phyloP scores from a whole-genome alignment of 2,888 invertebrate genomes.

The Quadriops clusia region DNA sequence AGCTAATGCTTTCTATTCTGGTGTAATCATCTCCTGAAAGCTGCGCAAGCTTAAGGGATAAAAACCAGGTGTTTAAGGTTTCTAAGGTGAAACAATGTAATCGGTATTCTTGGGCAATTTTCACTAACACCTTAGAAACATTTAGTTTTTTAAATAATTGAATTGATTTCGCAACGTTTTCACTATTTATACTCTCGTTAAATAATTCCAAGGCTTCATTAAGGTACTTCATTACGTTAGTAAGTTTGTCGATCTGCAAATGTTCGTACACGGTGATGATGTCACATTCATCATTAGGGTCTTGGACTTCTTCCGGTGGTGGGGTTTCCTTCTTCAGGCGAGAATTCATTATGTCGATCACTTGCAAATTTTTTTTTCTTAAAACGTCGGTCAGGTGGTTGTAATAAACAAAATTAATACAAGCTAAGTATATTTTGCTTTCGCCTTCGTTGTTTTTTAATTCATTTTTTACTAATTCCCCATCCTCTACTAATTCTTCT shows the following conservation, averaged over 20 bases:
- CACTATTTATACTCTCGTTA: conserved; percentile 8
- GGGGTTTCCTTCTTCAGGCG: no score
- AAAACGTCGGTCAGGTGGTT: conserved; percentile 15
- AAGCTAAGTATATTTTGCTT: conserved; percentile 18
- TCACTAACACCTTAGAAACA: conserved; percentile 14
- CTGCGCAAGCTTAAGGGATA: conserved; percentile 20
- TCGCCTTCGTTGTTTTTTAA: no score
- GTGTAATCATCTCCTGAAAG: conserved; percentile 15
- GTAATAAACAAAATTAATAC: conserved; percentile 21
- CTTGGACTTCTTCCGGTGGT: conserved; percentile 14
- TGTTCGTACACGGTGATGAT: conserved; percentile 23
- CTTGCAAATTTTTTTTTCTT: conserved; percentile 20
- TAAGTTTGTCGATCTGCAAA: conserved; percentile 20
- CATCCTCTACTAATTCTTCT: no score
- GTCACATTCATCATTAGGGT: conserved; percentile 26
- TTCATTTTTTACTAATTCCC: no score
- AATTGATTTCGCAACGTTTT: no score
- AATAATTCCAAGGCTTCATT: conserved; percentile 18
- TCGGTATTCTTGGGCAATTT: conserved; percentile 23
- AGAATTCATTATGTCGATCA: conserved; percentile 20
- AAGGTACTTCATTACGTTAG: conserved; percentile 18
- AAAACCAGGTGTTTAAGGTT: conserved; percentile 19
- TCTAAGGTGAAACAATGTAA: conserved; percentile 21
- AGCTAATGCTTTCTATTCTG: conserved; percentile 20
- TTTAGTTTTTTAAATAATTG: conserved; percentile 12